Evolutionary conservation across 1,140 invertebrate species (phyloP).

Genomic region (Frieseomelitta varia): DNA sequence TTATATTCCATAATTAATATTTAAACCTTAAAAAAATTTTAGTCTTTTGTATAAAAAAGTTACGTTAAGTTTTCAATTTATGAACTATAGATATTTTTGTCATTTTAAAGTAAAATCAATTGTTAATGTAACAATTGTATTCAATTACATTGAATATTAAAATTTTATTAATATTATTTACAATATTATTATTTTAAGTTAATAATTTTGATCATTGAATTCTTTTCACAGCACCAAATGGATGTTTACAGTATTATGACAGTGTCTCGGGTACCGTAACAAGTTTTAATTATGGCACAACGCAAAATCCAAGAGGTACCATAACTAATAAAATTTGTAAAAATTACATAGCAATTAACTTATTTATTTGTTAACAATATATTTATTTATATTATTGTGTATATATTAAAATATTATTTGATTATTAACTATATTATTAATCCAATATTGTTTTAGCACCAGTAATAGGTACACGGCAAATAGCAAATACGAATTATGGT

Average conservation of each 20-base stretch:
- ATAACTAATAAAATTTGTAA: not conserved
- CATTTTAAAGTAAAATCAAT: not conserved
- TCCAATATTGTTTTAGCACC: conserved; percentile 46
- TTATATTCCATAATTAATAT: not conserved
- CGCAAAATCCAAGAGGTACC: conserved; percentile 80
- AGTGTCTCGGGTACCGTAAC: conserved; percentile 85
- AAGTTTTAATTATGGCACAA: conserved; percentile 89
- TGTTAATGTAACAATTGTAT: no score
- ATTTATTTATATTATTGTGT: not conserved
- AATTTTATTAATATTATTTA: no score
- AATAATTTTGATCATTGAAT: not conserved
- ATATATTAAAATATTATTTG: not conserved
- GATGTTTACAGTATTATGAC: conserved; percentile 91
- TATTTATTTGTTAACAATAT: no score
- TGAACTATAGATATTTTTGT: not conserved
- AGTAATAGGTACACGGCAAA: conserved; percentile 86
- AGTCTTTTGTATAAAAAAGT: not conserved
- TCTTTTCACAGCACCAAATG: conserved; percentile 86
- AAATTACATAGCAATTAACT: no score
- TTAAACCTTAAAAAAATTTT: not conserved
- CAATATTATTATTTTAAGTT: not conserved
- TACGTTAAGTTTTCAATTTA: not conserved
- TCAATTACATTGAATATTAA: not conserved
- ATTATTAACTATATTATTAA: not conserved
- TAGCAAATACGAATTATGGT: conserved; percentile 89